Evolutionary conservation across 2,113 vertebrate species (phyloP), one percentile per base, ranked within the genome.

Genomic region (Callipepla californica): DNA sequence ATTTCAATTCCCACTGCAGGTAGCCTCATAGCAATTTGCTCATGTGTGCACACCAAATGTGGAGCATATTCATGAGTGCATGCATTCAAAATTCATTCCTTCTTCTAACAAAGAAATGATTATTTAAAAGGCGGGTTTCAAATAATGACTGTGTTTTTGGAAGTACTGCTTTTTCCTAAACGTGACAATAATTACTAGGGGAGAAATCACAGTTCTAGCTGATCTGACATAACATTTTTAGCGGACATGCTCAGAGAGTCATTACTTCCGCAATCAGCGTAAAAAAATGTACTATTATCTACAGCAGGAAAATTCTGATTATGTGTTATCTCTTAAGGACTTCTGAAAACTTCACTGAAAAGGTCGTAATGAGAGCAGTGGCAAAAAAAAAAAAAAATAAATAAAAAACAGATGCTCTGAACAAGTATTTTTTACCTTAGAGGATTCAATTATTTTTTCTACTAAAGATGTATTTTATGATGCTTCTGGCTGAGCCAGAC

Each of bases 321-420:
- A 58, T 2, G 6, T 8, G 19, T 26, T 82, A 17, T 3, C 36
- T 50, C 50, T n/a, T 25, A 55, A 12, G 45, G 40, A 50, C 32
- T 87, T 90, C 3, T 51, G 32, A 85, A 87, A 87, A 82, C 63
- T 55, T 85, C 1, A 59, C 6, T 42, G n/a, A 61, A 74, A 87
- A 85, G 5, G 57, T 2, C 0, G 0, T 8, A 66, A 6, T 20
- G 38, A 67, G 26, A 91, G 58, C 36, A 82, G 45, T 2, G 16
- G 36, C 42, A 40, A 92, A 77, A 94, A 50, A 8, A 40, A n/a
- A n/a, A 40, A 40, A 13, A 40, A 40, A 40, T 11, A 40, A 40
- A 40, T 40, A 40, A 40, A 40, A 74, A 93, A 62, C 85, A 94
- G 79, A 77, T 68, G 22, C 42, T 40, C 73, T 80, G 63, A 83